These are phyloP conservation scores for Struthidea cinerea DNA, from an alignment of 2,113 vertebrate species.

Conservation along the genomic window DNA sequence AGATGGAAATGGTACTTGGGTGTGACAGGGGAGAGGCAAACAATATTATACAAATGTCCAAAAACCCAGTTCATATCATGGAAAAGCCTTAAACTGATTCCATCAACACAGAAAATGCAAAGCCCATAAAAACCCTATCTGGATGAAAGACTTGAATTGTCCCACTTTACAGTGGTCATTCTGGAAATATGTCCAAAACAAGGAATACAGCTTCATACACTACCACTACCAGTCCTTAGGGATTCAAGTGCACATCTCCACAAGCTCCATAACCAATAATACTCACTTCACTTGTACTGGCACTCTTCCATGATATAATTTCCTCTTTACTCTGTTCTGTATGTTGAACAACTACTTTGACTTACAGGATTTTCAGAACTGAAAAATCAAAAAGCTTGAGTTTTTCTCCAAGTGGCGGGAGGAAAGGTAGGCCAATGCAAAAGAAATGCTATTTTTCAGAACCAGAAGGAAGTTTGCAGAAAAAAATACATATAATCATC, in stretches of 20 bases:
- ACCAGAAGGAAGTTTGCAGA: neutral
- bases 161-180: neutral
- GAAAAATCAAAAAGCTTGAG: neutral
- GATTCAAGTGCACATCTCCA: neutral
- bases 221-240: neutral
- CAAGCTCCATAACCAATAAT: neutral
- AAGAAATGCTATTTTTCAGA: neutral
- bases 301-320: neutral
- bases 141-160: neutral
- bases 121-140: neutral
- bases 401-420: neutral
- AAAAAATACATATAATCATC: neutral
- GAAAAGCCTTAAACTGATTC: neutral
- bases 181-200: neutral
- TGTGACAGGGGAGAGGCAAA: accelerated
- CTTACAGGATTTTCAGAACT: neutral
- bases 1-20: neutral
- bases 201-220: neutral
- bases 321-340: neutral
- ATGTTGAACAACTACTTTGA: neutral
- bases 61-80: neutral
- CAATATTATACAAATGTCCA: neutral
- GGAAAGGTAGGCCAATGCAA: neutral
- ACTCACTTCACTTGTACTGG: neutral
- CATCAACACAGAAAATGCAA: neutral